These are phyloP conservation scores for Australoheros facetus DNA, from an alignment of 2,797 vertebrate species.

Conservation along the genomic window DNA sequence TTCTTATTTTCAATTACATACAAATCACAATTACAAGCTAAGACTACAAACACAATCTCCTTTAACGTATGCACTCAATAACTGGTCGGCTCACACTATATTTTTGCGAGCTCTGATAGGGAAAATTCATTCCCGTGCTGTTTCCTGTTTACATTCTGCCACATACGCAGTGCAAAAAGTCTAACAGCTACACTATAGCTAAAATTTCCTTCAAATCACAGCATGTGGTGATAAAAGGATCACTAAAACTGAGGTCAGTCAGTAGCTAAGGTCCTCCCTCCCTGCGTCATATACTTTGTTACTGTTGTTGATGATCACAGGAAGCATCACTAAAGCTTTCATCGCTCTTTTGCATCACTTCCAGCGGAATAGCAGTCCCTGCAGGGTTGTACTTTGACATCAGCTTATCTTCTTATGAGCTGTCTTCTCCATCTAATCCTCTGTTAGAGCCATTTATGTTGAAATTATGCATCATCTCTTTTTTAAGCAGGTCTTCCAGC, in stretches of 20 bases:
- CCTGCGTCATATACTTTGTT: neutral
- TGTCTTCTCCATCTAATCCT: neutral
- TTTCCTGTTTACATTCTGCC: neutral
- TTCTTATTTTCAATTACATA: too few species aligned
- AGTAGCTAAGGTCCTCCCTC: neutral
- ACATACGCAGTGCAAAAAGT: neutral
- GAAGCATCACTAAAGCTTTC: neutral
- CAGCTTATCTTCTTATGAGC: neutral
- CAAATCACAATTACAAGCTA: neutral
- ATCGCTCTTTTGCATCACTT: neutral
- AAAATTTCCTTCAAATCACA: neutral
- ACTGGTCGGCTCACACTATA: neutral
- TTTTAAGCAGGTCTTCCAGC: slow-evolving; percentile 53
- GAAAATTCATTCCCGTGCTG: neutral
- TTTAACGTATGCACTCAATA: neutral
- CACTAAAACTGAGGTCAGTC: neutral
- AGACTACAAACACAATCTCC: neutral
- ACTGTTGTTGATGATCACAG: neutral
- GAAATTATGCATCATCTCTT: slow-evolving; percentile 7
- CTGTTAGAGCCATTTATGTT: slow-evolving; percentile 4
- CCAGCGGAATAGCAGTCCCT: neutral
- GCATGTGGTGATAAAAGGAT: neutral
- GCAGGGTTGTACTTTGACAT: neutral
- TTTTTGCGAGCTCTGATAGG: slow-evolving; percentile 3
- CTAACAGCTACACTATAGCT: too few species aligned